phyloP scores from a whole-genome alignment of 2,888 invertebrate species.

The Drosophila austrosaltans region DNA sequence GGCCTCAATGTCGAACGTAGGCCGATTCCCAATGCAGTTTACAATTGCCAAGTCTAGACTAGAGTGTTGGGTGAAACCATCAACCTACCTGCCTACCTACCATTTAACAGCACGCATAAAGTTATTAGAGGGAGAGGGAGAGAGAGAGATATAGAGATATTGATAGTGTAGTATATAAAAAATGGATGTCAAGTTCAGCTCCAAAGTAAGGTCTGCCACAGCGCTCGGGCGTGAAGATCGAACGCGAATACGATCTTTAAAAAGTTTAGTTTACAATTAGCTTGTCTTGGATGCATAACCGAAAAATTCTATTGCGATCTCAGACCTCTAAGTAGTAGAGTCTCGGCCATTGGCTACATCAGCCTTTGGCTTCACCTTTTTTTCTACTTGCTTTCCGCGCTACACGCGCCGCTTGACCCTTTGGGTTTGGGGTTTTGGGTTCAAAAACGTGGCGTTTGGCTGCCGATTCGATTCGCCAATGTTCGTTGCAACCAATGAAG shows the following conservation, averaged over 20 bases:
- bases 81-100: constrained; percentile 38
- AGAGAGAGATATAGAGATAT: not conserved
- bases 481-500: constrained; percentile 49
- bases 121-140: not conserved
- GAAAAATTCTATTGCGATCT: constrained; percentile 2
- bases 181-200: constrained; percentile 73
- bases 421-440: constrained; percentile 71
- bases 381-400: constrained; percentile 48
- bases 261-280: constrained; percentile 26
- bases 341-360: constrained; percentile 43
- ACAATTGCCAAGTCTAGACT: constrained; percentile 46
- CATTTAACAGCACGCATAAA: constrained; percentile 56
- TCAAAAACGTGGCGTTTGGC: constrained; percentile 78
- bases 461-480: constrained; percentile 50
- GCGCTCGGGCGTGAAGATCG: constrained; percentile 76
- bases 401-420: constrained; percentile 81
- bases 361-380: constrained; percentile 63
- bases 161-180: constrained; percentile 14
- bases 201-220: constrained; percentile 55
- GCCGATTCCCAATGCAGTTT: constrained; percentile 71
- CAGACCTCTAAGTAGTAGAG: not conserved
- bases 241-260: constrained; percentile 33
- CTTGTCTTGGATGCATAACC: not conserved
- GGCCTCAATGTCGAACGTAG: constrained; percentile 67
- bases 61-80: constrained; percentile 1